Evolutionary conservation across 2,113 vertebrate genomes (phyloP), one percentile per base, ranked within the genome.

Genomic region (Reinhardtius hippoglossoides): DNA sequence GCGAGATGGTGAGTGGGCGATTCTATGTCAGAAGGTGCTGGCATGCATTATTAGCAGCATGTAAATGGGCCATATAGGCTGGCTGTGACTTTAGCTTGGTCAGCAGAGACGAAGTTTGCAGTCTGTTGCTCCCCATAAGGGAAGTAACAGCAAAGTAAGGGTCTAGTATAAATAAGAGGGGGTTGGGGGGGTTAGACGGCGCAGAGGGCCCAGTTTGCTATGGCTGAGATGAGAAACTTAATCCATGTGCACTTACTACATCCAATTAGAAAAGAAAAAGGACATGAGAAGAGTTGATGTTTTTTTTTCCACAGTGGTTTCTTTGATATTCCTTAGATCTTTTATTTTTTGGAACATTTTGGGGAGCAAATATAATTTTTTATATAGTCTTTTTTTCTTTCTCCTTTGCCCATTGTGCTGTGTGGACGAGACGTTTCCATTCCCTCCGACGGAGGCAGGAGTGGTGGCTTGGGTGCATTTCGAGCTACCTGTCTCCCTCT

Each of bases 401-500:
- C 82, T 84, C 86, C 82, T 84, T 88, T 88, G 91, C 86, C 80
- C 88, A 74, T 83, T 78, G 76, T 87, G 78, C 83, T 72, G 82
- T 75, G 69, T 82, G 82, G 84, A 88, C 87, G 80, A 82, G 83
- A 62, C 58, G 67, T 78, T 86, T 83, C 80, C 84, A 83, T 83
- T 81, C 80, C 87, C 87, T 86, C 82, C 84, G 78, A 83, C n/a
- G 63, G 76, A 88, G 83, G 83, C 88, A 79, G 86, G 85, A 88
- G 87, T 74, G 90, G 86, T 80, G 87, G 93, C 90, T 84, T 85
- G 69, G 81, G 86, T 91, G 88, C 72, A 67, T 82, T 85, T 84
- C 48, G 82, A 87, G 91, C 91, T 88, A 82, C 90, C 84, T 83
- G 89, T 87, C 92, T 93, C 93, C 92, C 92, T 92, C 94, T 90